Base-by-base conservation (phyloP, 2,113 vertebrate species). In the Campylomormyrus tamandua region DNA sequence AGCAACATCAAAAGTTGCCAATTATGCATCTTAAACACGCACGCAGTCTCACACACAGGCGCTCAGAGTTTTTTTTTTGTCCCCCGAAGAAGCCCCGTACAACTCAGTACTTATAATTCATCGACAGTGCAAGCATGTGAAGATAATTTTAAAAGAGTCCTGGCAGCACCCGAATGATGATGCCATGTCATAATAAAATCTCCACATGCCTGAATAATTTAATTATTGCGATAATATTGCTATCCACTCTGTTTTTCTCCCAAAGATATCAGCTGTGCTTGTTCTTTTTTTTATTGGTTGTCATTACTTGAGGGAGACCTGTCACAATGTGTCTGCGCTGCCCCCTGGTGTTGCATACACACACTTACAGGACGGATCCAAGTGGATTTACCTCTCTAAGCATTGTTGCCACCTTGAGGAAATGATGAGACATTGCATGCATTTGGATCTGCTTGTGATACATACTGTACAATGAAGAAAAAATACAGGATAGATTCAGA, bases 271-370 rank as follows among this genome's bases (percentile, higher is more conserved):
- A 48, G 70, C 31, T 80, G 58, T 42, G 49, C 48, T 62, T 46
- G 42, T 84, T 89, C 39, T 83, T 46, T 77, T 66, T 77, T 42
- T 35, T 39, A 42, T 39, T 77, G 74, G 27, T 42, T 80, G 24
- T 83, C 70, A 27, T 45, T 52, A 83, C 66, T 21, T 10, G 3
- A 35, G 27, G 52, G 24, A 58, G 11, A 27, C 5, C 39, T 62
- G 80, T 31, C 53, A 80, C 13, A 13, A 58, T 46, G 77, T 19
- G 24, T 15, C 52, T 45, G 56, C 45, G 80, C 89, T 84, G 89
- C 89, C 89, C 89, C 80, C 89, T 89, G 80, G 89, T 89, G 89
- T 89, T 46, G 21, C 9, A 87, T 53, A n/a, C 35, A 10, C 27
- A 56, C 17, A 87, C 85, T 31, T 52, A 3, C 24, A 35, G 0